Conservation (phyloP, 2,113 vertebrate genomes). For the Emydura subglobosa region DNA sequence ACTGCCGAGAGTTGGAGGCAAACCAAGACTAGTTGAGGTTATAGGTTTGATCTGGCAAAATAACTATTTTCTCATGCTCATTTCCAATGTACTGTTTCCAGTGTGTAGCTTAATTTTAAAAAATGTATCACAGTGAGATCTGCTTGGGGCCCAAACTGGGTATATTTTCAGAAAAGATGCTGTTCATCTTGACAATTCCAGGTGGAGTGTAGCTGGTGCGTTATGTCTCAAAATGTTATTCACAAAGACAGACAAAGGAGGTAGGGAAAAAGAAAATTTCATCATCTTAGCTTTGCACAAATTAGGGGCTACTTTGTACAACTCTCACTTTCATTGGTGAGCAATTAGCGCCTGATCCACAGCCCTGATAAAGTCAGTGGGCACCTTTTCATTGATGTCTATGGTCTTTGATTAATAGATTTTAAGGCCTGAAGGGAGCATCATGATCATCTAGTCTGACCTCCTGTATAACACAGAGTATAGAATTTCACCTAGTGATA, state of each 20-base stretch:
- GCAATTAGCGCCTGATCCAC: background rate
- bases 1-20: accelerated
- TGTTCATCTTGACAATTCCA: background rate
- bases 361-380: background rate
- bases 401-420: background rate
- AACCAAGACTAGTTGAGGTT: background rate
- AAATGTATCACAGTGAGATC: background rate
- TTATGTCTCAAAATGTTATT: background rate
- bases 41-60: accelerated
- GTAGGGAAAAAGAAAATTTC: background rate
- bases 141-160: background rate
- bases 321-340: background rate
- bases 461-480: background rate
- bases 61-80: background rate
- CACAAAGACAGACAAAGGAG: background rate
- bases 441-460: background rate
- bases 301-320: background rate
- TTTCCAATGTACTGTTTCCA: background rate
- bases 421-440: background rate
- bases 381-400: background rate
- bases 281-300: background rate
- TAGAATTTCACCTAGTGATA: background rate
- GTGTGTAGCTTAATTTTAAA: background rate
- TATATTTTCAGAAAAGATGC: background rate
- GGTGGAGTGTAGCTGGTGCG: background rate